Conservation (phyloP, 1,140 invertebrate species). For the Sinella curviseta region DNA sequence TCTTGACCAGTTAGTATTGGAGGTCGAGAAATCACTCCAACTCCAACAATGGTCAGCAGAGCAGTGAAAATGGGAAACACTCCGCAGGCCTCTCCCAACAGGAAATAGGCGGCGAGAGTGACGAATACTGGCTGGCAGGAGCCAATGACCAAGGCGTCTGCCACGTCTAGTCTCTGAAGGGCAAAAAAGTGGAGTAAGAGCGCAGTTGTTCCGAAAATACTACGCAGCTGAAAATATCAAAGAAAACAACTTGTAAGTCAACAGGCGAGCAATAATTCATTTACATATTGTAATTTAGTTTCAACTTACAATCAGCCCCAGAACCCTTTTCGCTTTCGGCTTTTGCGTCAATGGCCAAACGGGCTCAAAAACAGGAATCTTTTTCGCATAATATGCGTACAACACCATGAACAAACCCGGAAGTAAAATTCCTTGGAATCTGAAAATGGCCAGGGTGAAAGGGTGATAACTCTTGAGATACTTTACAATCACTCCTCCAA, state of each 20-base stretch:
- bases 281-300: no score
- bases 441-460: slow-evolving; percentile 10
- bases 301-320: background rate
- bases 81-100: slow-evolving; percentile 26
- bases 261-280: no score
- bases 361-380: slow-evolving; percentile 31
- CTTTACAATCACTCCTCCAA: slow-evolving; percentile 8
- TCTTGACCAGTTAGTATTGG: slow-evolving; percentile 23
- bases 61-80: slow-evolving; percentile 20
- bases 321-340: background rate
- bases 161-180: slow-evolving; percentile 12
- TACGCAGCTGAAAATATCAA: slow-evolving; percentile 20
- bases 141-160: slow-evolving; percentile 32
- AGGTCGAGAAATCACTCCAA: slow-evolving; percentile 21
- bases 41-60: slow-evolving; percentile 23
- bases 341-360: slow-evolving; percentile 37
- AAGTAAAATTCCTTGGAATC: slow-evolving; percentile 40
- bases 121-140: slow-evolving; percentile 32
- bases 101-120: slow-evolving; percentile 21
- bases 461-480: slow-evolving; percentile 8
- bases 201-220: slow-evolving; percentile 15
- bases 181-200: slow-evolving; percentile 27
- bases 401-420: slow-evolving; percentile 30
- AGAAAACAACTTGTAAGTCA: background rate
- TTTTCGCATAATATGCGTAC: slow-evolving; percentile 20